Evolutionary conservation across 2,797 vertebrate species (phyloP), one percentile per base, ranked within the genome.

Genomic region (Scleropages formosus): DNA sequence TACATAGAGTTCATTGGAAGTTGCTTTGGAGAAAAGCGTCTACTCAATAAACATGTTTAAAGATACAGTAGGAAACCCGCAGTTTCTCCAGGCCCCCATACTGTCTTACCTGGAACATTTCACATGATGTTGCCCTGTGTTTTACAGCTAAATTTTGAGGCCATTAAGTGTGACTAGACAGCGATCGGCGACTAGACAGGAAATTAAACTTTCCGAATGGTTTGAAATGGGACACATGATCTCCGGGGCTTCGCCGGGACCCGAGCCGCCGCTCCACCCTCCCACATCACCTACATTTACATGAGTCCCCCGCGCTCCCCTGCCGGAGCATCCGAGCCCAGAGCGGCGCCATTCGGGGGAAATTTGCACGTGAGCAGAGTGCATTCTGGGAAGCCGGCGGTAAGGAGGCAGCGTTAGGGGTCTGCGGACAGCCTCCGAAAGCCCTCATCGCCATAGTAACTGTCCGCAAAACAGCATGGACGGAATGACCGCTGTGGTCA

Each of bases 211-310:
- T 56, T 31, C 16, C 47, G 67, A 66, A 12, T 58, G 39, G 7
- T 27, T 66, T 75, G n/a, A 67, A 65, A 56, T 58, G 51, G 73
- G 73, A 67, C 73, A 67, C 18, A 67, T 59, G 56, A 47, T 22
- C 51, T 49, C 47, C 51, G 24, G 16, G 51, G 63, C 27, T 62
- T 15, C 56, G 20, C 73, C n/a, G n/a, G 15, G 62, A 59, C 56
- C 31, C 13, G 44, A n/a, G 60, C 56, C 24, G 31, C 24, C 12
- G 26, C 44, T 15, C 20, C 20, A 10, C 27, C 11, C 20, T 26
- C 8, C 53, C 27, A 31, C 20, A 20, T 46, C 73, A 3, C 10
- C 49, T 27, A 58, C 22, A 72, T 59, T 18, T 27, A 72, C 27
- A 39, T 53, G 49, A 70, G 24, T 67, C 22, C 46, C 12, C 20